These are phyloP conservation scores for Leucoma salicis DNA, from an alignment of 2,888 invertebrate genomes.

Conservation along the genomic window DNA sequence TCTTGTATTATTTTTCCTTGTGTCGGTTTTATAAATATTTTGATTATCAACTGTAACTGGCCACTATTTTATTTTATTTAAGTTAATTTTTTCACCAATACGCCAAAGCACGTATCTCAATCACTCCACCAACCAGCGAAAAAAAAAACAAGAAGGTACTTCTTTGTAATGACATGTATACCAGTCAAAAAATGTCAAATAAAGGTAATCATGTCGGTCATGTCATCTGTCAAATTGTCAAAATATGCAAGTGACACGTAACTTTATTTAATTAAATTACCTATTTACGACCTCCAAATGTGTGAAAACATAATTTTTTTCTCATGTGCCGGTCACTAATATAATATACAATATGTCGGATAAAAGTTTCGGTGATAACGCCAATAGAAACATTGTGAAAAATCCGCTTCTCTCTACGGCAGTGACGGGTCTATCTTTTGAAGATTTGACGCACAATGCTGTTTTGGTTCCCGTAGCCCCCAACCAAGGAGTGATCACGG, in stretches of 20 bases:
- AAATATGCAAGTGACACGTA: conserved; percentile 80
- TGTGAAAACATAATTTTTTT: conserved; percentile 68
- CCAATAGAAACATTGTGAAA: conserved; percentile 70
- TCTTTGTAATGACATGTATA: no score
- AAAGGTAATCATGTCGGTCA: conserved; percentile 22
- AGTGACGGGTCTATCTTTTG: conserved; percentile 86
- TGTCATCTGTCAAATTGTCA: conserved; percentile 53
- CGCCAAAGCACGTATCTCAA: no score
- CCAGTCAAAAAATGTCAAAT: conserved; percentile 9
- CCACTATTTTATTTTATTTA: no score
- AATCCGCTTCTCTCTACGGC: conserved; percentile 89
- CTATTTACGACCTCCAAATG: conserved; percentile 78
- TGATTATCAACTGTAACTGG: no score
- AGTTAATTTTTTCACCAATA: no score
- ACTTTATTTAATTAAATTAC: conserved; percentile 75
- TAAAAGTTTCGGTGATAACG: conserved; percentile 73
- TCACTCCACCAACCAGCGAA: no score
- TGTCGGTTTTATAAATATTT: no score
- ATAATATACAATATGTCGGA: conserved; percentile 62
- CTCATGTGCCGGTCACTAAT: conserved; percentile 55
- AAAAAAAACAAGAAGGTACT: no score
- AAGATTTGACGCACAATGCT: conserved; percentile 88
- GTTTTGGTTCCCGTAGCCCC: conserved; percentile 85
- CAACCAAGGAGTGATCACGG: conserved; percentile 59
- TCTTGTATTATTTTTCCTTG: no score